Percentiles rank a stretch among this genome's conserved stretches.
Conservation (phyloP, 2,113 vertebrate genomes). For the Rhadina sibilatrix region DNA sequence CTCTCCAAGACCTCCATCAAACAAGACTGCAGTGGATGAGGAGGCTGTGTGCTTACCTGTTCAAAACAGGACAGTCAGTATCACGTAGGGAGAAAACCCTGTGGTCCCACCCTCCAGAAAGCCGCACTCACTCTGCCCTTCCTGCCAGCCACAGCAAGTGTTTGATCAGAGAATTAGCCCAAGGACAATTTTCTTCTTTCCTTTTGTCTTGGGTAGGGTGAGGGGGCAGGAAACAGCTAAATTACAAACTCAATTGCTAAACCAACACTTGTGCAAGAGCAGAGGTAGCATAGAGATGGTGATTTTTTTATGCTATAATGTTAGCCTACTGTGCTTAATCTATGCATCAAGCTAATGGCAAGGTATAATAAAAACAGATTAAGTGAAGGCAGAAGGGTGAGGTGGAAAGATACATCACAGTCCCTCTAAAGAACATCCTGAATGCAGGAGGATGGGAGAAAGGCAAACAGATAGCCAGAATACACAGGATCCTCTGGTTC, state of each 20-base stretch:
- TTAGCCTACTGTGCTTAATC: background rate
- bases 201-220: background rate
- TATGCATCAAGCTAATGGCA: background rate
- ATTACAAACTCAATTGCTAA: background rate
- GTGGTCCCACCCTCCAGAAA: rapidly evolving
- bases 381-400: background rate
- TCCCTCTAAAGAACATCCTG: background rate
- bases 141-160: background rate
- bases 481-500: background rate
- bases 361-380: background rate
- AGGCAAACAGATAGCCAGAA: background rate
- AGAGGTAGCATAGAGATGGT: background rate
- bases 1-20: background rate
- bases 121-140: background rate
- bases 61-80: rapidly evolving
- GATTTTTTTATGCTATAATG: background rate
- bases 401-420: background rate
- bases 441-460: background rate
- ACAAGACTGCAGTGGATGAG: too few species aligned
- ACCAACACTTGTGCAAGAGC: conserved; percentile 8
- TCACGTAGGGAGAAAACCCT: rapidly evolving
- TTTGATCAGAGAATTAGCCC: background rate
- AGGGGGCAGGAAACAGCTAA: background rate
- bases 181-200: background rate
- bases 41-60: background rate